Percentiles rank a stretch among this genome's conserved stretches.
These are phyloP conservation scores for Murina feae DNA, from an alignment of 2,113 vertebrate genomes.

Conservation along the genomic window DNA sequence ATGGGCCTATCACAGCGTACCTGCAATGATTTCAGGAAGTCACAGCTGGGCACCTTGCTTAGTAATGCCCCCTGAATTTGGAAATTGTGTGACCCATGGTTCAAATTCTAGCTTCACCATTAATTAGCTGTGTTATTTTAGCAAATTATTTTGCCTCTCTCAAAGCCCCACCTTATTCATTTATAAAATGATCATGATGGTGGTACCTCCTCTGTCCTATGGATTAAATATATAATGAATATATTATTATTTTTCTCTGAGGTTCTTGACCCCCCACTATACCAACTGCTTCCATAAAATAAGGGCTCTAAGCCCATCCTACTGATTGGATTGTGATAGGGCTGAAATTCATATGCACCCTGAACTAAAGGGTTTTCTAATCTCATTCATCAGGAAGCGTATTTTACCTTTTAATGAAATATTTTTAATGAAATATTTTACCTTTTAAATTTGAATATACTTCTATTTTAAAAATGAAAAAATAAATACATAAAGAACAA, in stretches of 20 bases:
- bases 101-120: not conserved
- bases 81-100: not conserved
- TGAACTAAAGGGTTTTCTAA: not conserved
- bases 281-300: not conserved
- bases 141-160: not conserved
- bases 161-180: not conserved
- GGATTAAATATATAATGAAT: not conserved
- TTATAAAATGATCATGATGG: not conserved
- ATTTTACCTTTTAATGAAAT: not conserved
- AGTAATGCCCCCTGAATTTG: not conserved
- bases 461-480: not conserved
- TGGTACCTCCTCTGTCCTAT: not conserved
- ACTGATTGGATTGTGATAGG: not conserved
- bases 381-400: not conserved
- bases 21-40: not conserved
- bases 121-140: not conserved
- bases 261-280: not conserved
- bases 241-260: not conserved
- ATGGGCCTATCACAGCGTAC: too few relatives aligned
- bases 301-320: not conserved
- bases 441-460: not conserved
- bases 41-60: not conserved
- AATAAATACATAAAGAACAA: not conserved
- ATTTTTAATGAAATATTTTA: conserved; percentile 13
- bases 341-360: not conserved